Evolutionary conservation across 2,113 vertebrate genomes (phyloP).

Genomic region (Nothobranchius kuhntae): DNA sequence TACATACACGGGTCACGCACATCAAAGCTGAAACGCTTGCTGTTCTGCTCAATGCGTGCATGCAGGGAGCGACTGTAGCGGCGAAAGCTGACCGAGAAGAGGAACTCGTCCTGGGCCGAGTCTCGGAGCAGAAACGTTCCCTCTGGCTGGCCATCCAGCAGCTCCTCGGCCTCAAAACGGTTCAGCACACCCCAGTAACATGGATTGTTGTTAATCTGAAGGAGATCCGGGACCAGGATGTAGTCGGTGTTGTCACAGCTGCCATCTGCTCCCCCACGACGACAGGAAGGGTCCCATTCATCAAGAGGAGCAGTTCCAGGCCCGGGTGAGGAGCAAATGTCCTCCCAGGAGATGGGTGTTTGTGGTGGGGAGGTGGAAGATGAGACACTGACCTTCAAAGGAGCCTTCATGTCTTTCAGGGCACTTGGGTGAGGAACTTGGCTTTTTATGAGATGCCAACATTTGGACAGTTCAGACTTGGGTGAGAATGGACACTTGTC

Average conservation of each 20-base stretch:
- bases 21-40: constrained; percentile 96
- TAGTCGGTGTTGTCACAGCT: constrained; percentile 82
- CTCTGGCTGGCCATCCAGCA: constrained; percentile 94
- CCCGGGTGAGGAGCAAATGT: constrained; percentile 68
- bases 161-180: constrained; percentile 92
- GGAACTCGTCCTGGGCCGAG: constrained; percentile 94
- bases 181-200: constrained; percentile 98
- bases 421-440: constrained; percentile 79
- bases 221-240: constrained; percentile 93
- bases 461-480: constrained; percentile 89
- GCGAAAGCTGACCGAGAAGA: constrained; percentile 96
- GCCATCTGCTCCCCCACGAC: constrained; percentile 75
- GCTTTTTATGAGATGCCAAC: constrained; percentile 94
- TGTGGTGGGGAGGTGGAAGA: constrained; percentile 71
- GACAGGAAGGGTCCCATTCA: constrained; percentile 88
- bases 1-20: constrained; percentile 96
- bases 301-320: constrained; percentile 72
- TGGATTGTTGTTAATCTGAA: constrained; percentile 94
- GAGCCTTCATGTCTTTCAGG: constrained; percentile 72
- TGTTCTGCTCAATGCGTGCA: constrained; percentile 94
- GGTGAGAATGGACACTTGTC: constrained; percentile 95
- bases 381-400: constrained; percentile 67
- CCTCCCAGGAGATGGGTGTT: constrained; percentile 75
- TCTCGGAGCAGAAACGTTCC: constrained; percentile 94
- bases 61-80: constrained; percentile 97